Base-by-base conservation (phyloP, 2,888 invertebrate species). In the Crepidodera aurea region DNA sequence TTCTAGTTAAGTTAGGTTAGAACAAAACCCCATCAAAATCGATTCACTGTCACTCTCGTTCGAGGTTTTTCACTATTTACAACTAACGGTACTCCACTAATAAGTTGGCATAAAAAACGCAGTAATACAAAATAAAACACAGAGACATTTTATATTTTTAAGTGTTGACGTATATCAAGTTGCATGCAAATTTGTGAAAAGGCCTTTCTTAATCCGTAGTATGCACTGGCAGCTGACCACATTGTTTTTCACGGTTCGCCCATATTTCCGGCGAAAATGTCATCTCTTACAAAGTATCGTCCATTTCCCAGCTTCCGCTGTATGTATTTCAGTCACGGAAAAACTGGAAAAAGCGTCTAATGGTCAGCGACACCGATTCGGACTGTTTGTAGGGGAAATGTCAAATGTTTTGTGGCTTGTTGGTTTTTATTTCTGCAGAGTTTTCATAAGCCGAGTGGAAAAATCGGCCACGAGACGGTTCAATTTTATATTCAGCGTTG, bases 201-300 rank as follows among this genome's bases (percentile, higher is more conserved):
- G n/a, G n/a, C n/a, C n/a, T n/a, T n/a, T 22, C 44, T 44, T 46
- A 44, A 46, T 37, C 39, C 57, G 13, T 69, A 66, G 66, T 65
- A 51, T 61, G 63, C 55, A 64, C 53, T 40, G 54, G 27, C 53
- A 53, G 54, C 57, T 48, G 19, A 64, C 65, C 67, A 63, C 67
- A 64, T 68, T 69, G 67, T 71, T 68, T 54, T 56, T 53, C 60
- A 64, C 62, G 60, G 55, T 59, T 57, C 60, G 42, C 51, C 62
- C 64, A 54, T 62, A 65, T 67, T 69, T 71, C 67, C 65, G 62
- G 57, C 51, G 42, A 62, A 54, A 62, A 62, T 51, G 61, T 71
- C 67, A 56, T 51, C 63, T 61, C 58, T 19, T 51, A 63, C 63
- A 65, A 67, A 65, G 67, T 67, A 63, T 65, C 58, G 63, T 58